These are phyloP conservation scores for Chromis chromis DNA, from an alignment of 2,797 vertebrate genomes.

Conservation along the genomic window DNA sequence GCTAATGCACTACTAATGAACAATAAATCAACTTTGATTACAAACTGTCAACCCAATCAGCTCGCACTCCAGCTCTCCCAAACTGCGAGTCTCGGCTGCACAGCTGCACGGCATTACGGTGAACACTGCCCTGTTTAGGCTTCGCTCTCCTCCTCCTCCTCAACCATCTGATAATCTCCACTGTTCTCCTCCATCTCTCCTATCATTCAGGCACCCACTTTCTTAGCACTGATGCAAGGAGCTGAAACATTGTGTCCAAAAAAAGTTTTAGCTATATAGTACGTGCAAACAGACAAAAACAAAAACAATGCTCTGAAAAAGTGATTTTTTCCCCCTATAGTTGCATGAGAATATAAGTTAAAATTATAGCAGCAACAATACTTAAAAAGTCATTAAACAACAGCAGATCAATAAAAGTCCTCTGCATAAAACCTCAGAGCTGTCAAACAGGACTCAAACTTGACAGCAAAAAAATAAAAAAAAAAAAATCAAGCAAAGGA, in stretches of 20 bases:
- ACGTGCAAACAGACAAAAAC: neutral
- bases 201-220: constrained; percentile 27
- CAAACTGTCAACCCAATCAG: constrained; percentile 97
- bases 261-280: constrained; percentile 20
- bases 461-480: constrained; percentile 44
- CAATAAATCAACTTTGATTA: constrained; percentile 99
- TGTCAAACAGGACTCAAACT: constrained; percentile 79
- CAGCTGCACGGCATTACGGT: constrained; percentile 84
- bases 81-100: constrained; percentile 78
- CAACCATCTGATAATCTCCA: neutral
- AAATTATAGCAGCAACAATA: constrained; percentile 26
- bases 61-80: constrained; percentile 90
- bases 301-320: neutral
- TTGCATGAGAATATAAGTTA: constrained; percentile 21
- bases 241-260: constrained; percentile 40
- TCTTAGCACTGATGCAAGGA: constrained; percentile 47
- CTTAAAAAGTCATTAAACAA: constrained; percentile 71
- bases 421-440: constrained; percentile 51
- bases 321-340: neutral
- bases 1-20: constrained; percentile 99
- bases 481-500: constrained; percentile 68
- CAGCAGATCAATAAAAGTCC: constrained; percentile 48
- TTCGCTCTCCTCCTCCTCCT: constrained; percentile 68
- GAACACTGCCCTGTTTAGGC: constrained; percentile 79
- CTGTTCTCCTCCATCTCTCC: neutral